Conservation (phyloP, 2,888 invertebrate species). For the Agriotes lineatus region DNA sequence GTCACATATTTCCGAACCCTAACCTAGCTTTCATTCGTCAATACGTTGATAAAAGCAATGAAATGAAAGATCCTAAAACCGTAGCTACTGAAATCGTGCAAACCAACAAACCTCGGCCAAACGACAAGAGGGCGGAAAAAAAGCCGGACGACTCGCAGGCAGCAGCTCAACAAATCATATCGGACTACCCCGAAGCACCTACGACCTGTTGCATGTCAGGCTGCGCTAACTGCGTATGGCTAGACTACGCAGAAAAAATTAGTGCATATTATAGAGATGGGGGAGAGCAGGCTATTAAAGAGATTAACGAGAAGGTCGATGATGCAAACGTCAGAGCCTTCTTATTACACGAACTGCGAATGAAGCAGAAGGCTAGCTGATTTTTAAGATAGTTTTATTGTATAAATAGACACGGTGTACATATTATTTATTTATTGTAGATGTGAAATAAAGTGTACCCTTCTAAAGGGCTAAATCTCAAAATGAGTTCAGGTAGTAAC, state of each 20-base stretch:
- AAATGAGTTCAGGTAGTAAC: too few relatives aligned
- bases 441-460: too few relatives aligned
- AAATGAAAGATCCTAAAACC: background rate
- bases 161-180: constrained; percentile 2
- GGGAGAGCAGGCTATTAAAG: constrained; percentile 75
- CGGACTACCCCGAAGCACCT: constrained; percentile 75
- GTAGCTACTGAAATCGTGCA: constrained; percentile 17
- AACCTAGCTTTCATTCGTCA: constrained; percentile 29
- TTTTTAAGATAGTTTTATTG: background rate
- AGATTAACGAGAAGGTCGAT: constrained; percentile 79
- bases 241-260: constrained; percentile 87
- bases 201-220: constrained; percentile 93
- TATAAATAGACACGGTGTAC: constrained; percentile 11
- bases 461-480: too few relatives aligned
- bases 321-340: constrained; percentile 89
- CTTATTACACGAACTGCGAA: constrained; percentile 80
- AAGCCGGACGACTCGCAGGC: background rate
- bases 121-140: background rate
- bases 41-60: constrained; percentile 21
- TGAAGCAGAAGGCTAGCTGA: constrained; percentile 53
- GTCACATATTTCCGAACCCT: constrained; percentile 29
- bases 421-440: constrained; percentile 8
- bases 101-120: background rate
- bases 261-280: constrained; percentile 71
- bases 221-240: constrained; percentile 94